These are phyloP conservation scores for Sebastes umbrosus DNA, from an alignment of 2,797 vertebrate genomes.

Conservation along the genomic window DNA sequence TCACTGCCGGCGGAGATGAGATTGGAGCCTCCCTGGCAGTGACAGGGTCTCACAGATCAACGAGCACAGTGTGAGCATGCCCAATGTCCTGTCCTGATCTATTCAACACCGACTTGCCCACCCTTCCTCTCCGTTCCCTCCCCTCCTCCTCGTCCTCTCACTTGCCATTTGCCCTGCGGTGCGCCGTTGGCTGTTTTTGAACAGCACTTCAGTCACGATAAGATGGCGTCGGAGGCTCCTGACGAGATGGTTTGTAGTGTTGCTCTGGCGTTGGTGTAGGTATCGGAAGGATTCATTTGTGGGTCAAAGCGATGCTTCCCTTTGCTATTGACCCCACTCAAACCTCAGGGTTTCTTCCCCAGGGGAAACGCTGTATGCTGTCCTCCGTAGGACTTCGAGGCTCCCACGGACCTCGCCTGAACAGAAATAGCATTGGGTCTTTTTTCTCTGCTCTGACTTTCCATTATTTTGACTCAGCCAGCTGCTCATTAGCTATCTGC, in stretches of 20 bases:
- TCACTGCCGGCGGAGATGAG: conserved; percentile 69
- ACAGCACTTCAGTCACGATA: conserved; percentile 12
- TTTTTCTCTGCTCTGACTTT: conserved; percentile 16
- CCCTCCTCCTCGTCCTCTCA: conserved; percentile 7
- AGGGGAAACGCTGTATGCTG: conserved; percentile 5
- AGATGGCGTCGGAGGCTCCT: not conserved
- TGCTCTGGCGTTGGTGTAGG: not conserved
- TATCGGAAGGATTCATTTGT: not conserved
- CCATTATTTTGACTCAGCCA: conserved; percentile 6
- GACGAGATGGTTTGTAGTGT: conserved; percentile 8
- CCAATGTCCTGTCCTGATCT: conserved; percentile 68
- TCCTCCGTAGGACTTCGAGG: not conserved
- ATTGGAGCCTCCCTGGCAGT: conserved; percentile 59
- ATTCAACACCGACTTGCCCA: conserved; percentile 52
- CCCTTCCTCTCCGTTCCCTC: not conserved
- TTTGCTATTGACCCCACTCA: not conserved
- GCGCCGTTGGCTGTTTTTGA: not conserved
- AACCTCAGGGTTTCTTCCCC: not conserved
- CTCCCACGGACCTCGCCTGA: not conserved
- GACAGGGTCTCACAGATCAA: conserved; percentile 79
- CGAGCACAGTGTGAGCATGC: conserved; percentile 87
- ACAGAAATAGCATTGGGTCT: conserved; percentile 23
- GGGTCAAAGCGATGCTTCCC: conserved; percentile 7
- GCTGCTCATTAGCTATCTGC: conserved; percentile 16
- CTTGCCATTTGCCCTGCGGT: conserved; percentile 15